A percentile compares a stretch with the other conserved stretches of the same genome.
phyloP scores from a whole-genome alignment of 2,797 vertebrate species.

The Tenualosa thibaudeaui region DNA sequence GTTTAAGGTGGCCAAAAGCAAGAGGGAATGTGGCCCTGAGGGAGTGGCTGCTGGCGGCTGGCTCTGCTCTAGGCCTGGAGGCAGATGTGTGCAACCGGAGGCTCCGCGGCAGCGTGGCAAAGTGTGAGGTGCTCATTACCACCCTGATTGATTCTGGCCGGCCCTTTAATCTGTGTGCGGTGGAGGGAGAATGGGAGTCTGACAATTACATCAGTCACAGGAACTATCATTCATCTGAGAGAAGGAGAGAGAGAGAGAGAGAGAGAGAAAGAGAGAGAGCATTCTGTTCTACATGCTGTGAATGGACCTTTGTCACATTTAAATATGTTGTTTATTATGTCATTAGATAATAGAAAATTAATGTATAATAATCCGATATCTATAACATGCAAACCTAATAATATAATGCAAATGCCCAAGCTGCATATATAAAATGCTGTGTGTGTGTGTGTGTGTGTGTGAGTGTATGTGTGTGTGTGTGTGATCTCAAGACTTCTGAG shows the following conservation, averaged over 20 bases:
- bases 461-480: too few species aligned
- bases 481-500: too few species aligned
- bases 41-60: background rate
- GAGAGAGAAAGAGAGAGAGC: background rate
- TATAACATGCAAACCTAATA: background rate
- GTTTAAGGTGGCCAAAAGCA: background rate
- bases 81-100: background rate
- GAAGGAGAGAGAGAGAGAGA: constrained; percentile 32
- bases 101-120: background rate
- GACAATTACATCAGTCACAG: constrained; percentile 71
- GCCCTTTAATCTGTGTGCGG: constrained; percentile 68
- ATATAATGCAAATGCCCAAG: background rate
- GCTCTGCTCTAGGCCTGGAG: background rate
- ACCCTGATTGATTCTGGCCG: constrained; percentile 69
- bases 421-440: background rate
- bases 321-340: background rate
- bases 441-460: too few species aligned
- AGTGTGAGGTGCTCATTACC: constrained; percentile 64
- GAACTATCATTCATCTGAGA: constrained; percentile 43
- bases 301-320: background rate
- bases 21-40: background rate
- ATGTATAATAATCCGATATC: background rate
- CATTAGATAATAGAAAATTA: background rate
- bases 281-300: background rate
- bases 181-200: constrained; percentile 74